Percentiles rank a stretch among this genome's conserved stretches.
These are phyloP conservation scores for Columba guinea DNA, from an alignment of 2,797 vertebrate genomes.

Conservation along the genomic window DNA sequence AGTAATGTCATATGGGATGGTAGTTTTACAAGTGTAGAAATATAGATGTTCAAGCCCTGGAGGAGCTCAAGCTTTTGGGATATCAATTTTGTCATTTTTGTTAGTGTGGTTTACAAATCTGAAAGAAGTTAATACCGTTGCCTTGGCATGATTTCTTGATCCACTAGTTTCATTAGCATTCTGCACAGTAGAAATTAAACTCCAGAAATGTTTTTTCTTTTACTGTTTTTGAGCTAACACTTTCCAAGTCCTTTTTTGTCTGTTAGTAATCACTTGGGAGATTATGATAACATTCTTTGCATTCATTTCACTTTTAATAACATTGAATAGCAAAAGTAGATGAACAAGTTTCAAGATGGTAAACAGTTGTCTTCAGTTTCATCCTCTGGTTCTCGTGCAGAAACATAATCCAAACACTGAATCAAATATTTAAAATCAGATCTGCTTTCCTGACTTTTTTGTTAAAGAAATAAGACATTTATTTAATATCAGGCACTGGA, in stretches of 20 bases:
- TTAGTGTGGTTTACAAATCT: not conserved
- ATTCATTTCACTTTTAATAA: not conserved
- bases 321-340: not conserved
- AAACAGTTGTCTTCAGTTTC: not conserved
- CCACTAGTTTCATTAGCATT: not conserved
- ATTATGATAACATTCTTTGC: not conserved
- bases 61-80: not conserved
- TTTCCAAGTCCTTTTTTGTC: not conserved
- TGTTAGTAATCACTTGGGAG: not conserved
- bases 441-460: not conserved
- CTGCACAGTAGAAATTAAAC: not conserved
- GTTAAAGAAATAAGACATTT: not conserved
- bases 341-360: not conserved
- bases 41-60: not conserved
- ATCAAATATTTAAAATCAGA: not conserved
- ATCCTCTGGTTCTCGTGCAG: not conserved
- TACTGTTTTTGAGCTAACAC: not conserved
- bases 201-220: not conserved
- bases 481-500: not conserved
- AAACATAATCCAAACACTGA: not conserved
- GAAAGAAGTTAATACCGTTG: not conserved
- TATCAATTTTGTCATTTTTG: not conserved
- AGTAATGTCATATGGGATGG: not conserved
- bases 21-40: not conserved
- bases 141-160: not conserved